phyloP scores from a whole-genome alignment of 2,797 vertebrate species.

The Lutjanus campechanus region DNA sequence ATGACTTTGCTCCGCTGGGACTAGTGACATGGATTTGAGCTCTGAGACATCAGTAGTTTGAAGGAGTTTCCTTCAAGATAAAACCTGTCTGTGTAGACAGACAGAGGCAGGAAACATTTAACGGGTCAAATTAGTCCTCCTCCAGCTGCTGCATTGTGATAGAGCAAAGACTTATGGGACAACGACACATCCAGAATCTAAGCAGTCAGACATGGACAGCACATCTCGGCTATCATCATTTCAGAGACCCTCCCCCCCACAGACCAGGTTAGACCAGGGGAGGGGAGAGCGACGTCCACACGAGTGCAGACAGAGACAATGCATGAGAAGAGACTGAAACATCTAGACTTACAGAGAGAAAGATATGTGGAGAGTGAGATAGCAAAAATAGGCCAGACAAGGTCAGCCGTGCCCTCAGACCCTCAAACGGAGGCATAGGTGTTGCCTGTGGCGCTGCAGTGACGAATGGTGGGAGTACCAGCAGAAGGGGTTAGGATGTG shows the following conservation, averaged over 20 bases:
- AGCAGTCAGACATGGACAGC: slow-evolving; percentile 70
- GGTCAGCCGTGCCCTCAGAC: slow-evolving; percentile 41
- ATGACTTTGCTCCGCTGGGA: slow-evolving; percentile 73
- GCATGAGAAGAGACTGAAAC: slow-evolving; percentile 63
- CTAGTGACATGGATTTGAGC: slow-evolving; percentile 85
- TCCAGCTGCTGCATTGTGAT: slow-evolving; percentile 58
- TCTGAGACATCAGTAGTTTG: slow-evolving; percentile 78
- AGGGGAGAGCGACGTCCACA: slow-evolving; percentile 57
- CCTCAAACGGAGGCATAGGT: slow-evolving; percentile 95
- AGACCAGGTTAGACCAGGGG: slow-evolving; percentile 38
- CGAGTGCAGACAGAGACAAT: slow-evolving; percentile 71
- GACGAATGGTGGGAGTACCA: slow-evolving; percentile 94
- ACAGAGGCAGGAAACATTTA: slow-evolving; percentile 58
- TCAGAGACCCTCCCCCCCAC: slow-evolving; percentile 34
- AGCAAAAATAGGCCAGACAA: slow-evolving; percentile 43
- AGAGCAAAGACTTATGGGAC: slow-evolving; percentile 63
- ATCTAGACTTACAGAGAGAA: slow-evolving; percentile 63
- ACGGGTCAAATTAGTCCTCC: slow-evolving; percentile 60
- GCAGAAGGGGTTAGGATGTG: slow-evolving; percentile 89
- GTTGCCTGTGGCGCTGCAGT: slow-evolving; percentile 96
- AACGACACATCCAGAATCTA: slow-evolving; percentile 71
- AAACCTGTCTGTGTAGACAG: slow-evolving; percentile 45
- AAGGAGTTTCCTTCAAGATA: slow-evolving; percentile 49
- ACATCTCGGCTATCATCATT: slow-evolving; percentile 60
- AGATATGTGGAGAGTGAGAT: slow-evolving; percentile 61